A percentile compares a stretch with the other conserved stretches of the same genome.
Conservation (phyloP, 2,797 vertebrate genomes). For the Sciurus carolinensis region DNA sequence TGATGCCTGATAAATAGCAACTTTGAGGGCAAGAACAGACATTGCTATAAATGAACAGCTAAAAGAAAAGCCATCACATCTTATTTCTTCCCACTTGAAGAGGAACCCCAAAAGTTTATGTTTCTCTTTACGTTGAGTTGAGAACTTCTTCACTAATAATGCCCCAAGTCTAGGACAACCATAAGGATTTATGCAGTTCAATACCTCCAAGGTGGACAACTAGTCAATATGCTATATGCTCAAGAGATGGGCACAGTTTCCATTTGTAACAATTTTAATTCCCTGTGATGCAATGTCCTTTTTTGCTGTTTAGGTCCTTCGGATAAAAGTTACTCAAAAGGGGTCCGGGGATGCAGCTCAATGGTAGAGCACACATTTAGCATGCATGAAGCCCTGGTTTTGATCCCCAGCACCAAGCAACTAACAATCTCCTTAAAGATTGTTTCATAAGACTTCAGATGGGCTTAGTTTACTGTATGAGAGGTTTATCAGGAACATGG, state of each 20-base stretch:
- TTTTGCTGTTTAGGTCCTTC: neutral
- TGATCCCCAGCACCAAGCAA: neutral
- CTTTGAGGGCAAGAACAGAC: neutral
- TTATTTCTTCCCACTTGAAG: conserved; percentile 1
- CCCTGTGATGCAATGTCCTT: neutral
- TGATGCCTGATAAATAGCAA: neutral
- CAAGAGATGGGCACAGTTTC: neutral
- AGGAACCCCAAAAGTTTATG: neutral
- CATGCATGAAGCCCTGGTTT: neutral
- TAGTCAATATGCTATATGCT: neutral
- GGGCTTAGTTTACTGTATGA: conserved; percentile 18
- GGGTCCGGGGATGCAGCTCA: neutral
- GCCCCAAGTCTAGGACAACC: neutral
- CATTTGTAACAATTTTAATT: neutral
- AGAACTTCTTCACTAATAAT: neutral
- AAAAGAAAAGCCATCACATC: neutral
- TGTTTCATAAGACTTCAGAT: conserved; percentile 44
- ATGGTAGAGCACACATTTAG: neutral
- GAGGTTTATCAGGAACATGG: neutral
- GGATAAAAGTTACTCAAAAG: neutral
- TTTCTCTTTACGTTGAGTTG: neutral
- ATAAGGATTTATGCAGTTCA: neutral
- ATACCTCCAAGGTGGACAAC: neutral
- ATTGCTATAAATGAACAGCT: neutral
- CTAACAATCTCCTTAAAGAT: conserved; percentile 41